phyloP scores from a whole-genome alignment of 2,888 invertebrate genomes.

The Carabus problematicus region DNA sequence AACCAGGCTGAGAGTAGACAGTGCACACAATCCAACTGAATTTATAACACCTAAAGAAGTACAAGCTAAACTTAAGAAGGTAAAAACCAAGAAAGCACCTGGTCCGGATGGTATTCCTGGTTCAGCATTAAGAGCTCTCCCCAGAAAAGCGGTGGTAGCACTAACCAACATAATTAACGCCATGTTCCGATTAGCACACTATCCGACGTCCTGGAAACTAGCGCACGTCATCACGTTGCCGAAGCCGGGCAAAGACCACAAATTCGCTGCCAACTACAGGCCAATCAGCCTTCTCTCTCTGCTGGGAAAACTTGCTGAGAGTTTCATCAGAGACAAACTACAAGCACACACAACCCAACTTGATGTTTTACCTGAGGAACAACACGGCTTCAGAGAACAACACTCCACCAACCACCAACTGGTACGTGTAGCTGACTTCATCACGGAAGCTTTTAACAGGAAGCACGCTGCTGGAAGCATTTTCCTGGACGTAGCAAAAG shows the following conservation, averaged over 20 bases:
- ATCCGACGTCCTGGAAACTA: not conserved
- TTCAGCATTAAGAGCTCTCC: conserved; percentile 2
- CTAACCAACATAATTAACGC: conserved; percentile 14
- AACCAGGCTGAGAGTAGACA: too few species aligned
- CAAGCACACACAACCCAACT: not conserved
- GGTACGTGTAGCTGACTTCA: not conserved
- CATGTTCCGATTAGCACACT: not conserved
- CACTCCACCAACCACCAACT: not conserved
- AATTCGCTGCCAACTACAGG: too few species aligned
- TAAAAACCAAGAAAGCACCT: conserved; percentile 2
- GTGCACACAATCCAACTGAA: too few species aligned
- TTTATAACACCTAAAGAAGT: not conserved
- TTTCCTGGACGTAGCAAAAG: not conserved
- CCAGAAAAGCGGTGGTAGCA: not conserved
- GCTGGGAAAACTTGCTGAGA: conserved; percentile 3
- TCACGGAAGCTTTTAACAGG: not conserved
- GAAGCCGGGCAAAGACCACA: too few species aligned
- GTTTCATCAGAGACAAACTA: not conserved
- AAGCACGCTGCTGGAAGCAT: not conserved
- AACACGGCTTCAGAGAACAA: not conserved
- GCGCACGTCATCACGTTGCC: not conserved
- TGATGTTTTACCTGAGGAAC: not conserved
- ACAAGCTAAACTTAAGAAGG: not conserved
- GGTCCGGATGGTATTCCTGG: conserved; percentile 6
- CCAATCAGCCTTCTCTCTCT: too few species aligned